Evolutionary conservation across 2,113 vertebrate species (phyloP), one percentile per base, ranked within the genome.

Genomic region (Lophotis ruficrista): DNA sequence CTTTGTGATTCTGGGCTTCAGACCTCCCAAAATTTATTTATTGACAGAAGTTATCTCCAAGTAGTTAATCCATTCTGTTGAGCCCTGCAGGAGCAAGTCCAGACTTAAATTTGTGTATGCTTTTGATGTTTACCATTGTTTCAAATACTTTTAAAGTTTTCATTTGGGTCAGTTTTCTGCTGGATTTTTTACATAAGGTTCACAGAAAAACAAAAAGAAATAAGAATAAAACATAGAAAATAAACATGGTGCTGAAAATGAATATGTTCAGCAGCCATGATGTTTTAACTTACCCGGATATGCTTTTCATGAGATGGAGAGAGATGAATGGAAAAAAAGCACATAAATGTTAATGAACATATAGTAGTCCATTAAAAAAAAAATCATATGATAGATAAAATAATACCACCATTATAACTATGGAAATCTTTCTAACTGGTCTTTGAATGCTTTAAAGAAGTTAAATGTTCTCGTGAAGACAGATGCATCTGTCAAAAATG

Each of bases 271-370:
- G 98, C 98, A 99, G 97, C 98, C 98, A 98, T 96, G 98, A 95
- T 97, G 88, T 96, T 95, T 98, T 97, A 98, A 99, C 99, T 99
- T 99, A 99, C 99, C 99, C 98, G 88, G 98, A 95, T 97, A 97
- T 98, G 98, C 99, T 99, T 98, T 98, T 99, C 98, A 99, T 98
- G 98, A 98, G 98, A 98, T 98, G 98, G 92, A 98, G 98, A 98
- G 98, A 98, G 98, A 98, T 95, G 96, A 98, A 98, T 98, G 98
- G 97, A 98, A 99, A 99, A 99, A 99, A 99, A 99, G 98, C 98
- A 99, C 98, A 99, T 97, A 98, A 95, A 98, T 98, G 98, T 99
- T 99, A 99, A 99, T 98, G 98, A 98, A 97, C 97, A 98, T 96
- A 98, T 94, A 97, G 56, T 89, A 97, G 89, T 96, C 65, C 88